Conservation (phyloP, 1,140 invertebrate genomes). For the Apis laboriosa region DNA sequence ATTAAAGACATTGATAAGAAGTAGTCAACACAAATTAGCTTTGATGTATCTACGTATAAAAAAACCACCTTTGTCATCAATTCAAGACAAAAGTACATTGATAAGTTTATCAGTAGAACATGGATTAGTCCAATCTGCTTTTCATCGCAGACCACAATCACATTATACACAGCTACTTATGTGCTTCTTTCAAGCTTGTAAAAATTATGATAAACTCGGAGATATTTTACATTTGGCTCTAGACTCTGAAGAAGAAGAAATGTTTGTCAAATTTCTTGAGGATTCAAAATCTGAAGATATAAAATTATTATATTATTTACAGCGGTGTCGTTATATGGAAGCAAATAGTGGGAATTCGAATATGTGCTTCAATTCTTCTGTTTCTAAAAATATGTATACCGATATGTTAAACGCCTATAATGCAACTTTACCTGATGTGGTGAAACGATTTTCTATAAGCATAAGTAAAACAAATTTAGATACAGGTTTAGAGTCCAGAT, state of each 20-base stretch:
- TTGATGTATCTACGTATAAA: conserved; percentile 81
- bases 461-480: conserved; percentile 33
- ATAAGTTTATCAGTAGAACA: conserved; percentile 83
- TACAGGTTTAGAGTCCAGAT: conserved; percentile 44
- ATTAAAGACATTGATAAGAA: conserved; percentile 82
- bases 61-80: conserved; percentile 80
- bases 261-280: conserved; percentile 81
- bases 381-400: conserved; percentile 13
- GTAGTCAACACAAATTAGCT: conserved; percentile 81
- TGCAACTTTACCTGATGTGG: conserved; percentile 73
- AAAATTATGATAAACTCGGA: conserved; percentile 79
- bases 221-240: conserved; percentile 83
- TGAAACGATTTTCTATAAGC: conserved; percentile 65
- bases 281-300: conserved; percentile 73
- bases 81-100: conserved; percentile 79
- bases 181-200: conserved; percentile 77
- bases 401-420: conserved; percentile 73
- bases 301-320: conserved; percentile 75
- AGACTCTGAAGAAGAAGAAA: conserved; percentile 81
- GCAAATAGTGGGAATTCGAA: conserved; percentile 75
- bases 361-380: not conserved
- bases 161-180: conserved; percentile 72
- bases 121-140: conserved; percentile 82
- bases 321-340: conserved; percentile 78
- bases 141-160: conserved; percentile 80